Evolutionary conservation across 2,888 invertebrate genomes (phyloP).

Genomic region (Hirtodrosophila confusa): DNA sequence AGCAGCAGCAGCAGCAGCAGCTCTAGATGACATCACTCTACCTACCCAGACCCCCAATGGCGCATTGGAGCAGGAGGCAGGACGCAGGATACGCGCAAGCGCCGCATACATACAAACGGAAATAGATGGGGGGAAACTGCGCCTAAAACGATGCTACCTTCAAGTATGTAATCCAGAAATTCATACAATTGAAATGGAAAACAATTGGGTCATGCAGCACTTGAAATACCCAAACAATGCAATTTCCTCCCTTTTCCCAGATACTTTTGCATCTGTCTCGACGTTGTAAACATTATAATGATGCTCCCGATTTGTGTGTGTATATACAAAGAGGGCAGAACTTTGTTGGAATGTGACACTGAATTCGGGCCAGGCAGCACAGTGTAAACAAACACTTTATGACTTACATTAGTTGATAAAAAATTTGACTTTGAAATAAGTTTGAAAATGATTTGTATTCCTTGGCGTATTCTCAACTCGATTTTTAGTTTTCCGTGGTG

Average conservation of each 20-base stretch:
- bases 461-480: constrained; percentile 14
- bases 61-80: constrained; percentile 24
- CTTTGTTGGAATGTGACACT: background rate
- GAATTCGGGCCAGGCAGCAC: background rate
- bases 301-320: too few species aligned
- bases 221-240: constrained; percentile 25
- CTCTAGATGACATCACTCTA: constrained; percentile 77
- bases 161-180: constrained; percentile 3
- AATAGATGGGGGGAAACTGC: constrained; percentile 30
- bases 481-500: constrained; percentile 47
- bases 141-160: constrained; percentile 64
- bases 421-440: constrained; percentile 15
- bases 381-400: background rate
- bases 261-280: background rate
- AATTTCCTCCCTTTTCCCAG: background rate
- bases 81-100: constrained; percentile 40
- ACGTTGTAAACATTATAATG: constrained; percentile 15
- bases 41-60: constrained; percentile 3
- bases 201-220: constrained; percentile 48
- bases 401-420: constrained; percentile 35
- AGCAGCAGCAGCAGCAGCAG: constrained; percentile 35
- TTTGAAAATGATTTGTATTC: constrained; percentile 5
- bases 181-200: constrained; percentile 1
- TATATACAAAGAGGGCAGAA: too few species aligned
- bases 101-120: constrained; percentile 68